Base-by-base conservation (phyloP, 2,888 invertebrate genomes). In the Blastobasis lacticolella region DNA sequence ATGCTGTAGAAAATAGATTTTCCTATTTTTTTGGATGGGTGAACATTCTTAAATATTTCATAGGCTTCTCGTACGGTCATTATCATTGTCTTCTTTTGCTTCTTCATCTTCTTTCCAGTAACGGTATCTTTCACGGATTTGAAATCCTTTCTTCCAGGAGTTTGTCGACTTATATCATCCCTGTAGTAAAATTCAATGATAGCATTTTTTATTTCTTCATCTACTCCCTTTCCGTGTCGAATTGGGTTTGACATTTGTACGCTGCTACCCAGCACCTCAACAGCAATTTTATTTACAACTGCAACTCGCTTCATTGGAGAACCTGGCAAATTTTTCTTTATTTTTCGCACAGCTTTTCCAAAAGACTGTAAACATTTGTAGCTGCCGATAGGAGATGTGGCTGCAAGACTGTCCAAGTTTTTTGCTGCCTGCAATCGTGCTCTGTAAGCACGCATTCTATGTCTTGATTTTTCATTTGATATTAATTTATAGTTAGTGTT, bases 301-400 rank as follows among this genome's bases (percentile, higher is more conserved):
- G n/a, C n/a, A n/a, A 10, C 44, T 53, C 9, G 41, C 41, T 53
- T 53, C 41, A 45, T 4, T 38, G 53, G 50, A 43, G 53, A 53
- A 41, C 48, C 5, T 7, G 50, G 54, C 36, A 54, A 49, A 46
- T 37, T 51, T 48, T 54, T 45, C 44, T 50, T 51, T 44, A 54
- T 7, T 46, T 54, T 54, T 3, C 45, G 48, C 5, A 50, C 48
- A 44, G 50, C 50, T 50, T 53, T 53, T 50, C 48, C 48, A 41
- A 50, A 53, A 40, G 48, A 8, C 9, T 48, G n/a, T n/a, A 45
- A 45, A 37, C 48, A 51, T 51, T 51, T 51, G 44, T 51, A 51
- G 37, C 51, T 51, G 38, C 51, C 51, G n/a, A 51, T 48, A 51
- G 51, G 41, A 52, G 41, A n/a, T n/a, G n/a, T 10, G 10, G 37